phyloP scores from a whole-genome alignment of 2,797 vertebrate species.

The Phoeniculus purpureus region DNA sequence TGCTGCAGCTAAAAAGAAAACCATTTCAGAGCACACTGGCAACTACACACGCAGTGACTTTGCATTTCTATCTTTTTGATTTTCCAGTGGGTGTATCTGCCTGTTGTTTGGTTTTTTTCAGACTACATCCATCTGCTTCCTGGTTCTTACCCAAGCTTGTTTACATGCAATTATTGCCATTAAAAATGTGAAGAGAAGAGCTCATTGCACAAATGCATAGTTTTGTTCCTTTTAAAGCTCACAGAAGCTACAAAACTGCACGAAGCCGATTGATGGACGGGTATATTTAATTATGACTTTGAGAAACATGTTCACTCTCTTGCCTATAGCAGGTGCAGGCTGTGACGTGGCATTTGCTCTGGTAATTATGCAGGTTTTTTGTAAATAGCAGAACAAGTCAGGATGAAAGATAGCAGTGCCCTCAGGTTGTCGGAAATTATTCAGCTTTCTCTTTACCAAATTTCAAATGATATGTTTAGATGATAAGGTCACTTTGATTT shows the following conservation, averaged over 20 bases:
- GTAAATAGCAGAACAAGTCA: constrained; percentile 65
- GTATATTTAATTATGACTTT: constrained; percentile 57
- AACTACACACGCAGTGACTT: constrained; percentile 58
- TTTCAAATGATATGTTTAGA: not conserved
- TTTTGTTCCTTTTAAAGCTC: constrained; percentile 27
- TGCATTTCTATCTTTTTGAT: constrained; percentile 70
- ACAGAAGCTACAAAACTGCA: constrained; percentile 13
- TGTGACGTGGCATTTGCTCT: constrained; percentile 64
- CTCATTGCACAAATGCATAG: not conserved
- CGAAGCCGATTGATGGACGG: not conserved
- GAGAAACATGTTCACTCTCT: constrained; percentile 29
- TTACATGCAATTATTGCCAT: constrained; percentile 63
- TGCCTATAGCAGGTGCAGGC: constrained; percentile 42
- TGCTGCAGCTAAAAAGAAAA: constrained; percentile 39
- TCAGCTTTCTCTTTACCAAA: constrained; percentile 44
- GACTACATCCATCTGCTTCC: constrained; percentile 53
- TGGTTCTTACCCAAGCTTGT: constrained; percentile 28
- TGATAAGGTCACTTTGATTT: constrained; percentile 43
- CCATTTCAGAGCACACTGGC: constrained; percentile 27
- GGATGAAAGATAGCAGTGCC: constrained; percentile 64
- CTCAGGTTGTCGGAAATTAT: constrained; percentile 57
- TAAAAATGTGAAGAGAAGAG: constrained; percentile 21
- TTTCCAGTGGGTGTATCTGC: constrained; percentile 60
- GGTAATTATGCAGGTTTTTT: constrained; percentile 56
- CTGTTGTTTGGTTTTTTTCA: not conserved